These are phyloP conservation scores for Sycophaga agraensis DNA, from an alignment of 1,140 invertebrate species.

Conservation along the genomic window DNA sequence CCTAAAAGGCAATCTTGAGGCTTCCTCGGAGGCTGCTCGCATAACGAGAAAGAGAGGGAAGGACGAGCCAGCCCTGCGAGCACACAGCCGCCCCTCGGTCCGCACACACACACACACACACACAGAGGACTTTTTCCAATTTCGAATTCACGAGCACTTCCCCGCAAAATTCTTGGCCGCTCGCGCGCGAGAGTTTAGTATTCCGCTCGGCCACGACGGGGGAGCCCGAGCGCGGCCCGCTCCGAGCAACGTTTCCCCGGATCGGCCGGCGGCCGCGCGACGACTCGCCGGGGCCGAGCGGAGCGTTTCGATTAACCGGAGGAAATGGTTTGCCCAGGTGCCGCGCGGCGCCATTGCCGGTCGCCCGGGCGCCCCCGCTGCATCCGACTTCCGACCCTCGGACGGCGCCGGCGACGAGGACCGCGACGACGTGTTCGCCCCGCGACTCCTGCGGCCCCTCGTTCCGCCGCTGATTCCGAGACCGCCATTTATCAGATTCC, in stretches of 20 bases:
- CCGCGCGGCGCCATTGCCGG: constrained; percentile 41
- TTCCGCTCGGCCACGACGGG: constrained; percentile 7
- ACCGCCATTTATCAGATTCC: constrained; percentile 22
- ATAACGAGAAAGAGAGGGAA: too few relatives aligned
- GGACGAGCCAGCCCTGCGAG: neutral
- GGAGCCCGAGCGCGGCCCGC: too few relatives aligned
- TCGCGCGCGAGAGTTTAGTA: constrained; percentile 13
- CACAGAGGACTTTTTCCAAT: constrained; percentile 14
- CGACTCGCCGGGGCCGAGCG: too few relatives aligned
- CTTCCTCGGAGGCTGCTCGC: neutral
- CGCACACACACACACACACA: neutral
- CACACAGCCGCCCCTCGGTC: neutral
- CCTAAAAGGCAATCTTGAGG: constrained; percentile 17
- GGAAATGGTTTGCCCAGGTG: constrained; percentile 47
- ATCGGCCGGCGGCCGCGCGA: neutral
- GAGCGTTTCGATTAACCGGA: constrained; percentile 47
- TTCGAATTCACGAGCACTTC: constrained; percentile 20
- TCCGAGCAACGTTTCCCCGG: constrained; percentile 23
- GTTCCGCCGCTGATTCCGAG: too few relatives aligned
- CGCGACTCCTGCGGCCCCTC: neutral
- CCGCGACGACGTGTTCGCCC: constrained; percentile 9
- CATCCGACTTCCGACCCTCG: constrained; percentile 41
- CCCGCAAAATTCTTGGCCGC: constrained; percentile 4
- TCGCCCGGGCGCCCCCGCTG: constrained; percentile 11
- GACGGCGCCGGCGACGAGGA: neutral